Evolutionary conservation across 2,797 vertebrate genomes (phyloP).

Genomic region (Malurus leucopterus): DNA sequence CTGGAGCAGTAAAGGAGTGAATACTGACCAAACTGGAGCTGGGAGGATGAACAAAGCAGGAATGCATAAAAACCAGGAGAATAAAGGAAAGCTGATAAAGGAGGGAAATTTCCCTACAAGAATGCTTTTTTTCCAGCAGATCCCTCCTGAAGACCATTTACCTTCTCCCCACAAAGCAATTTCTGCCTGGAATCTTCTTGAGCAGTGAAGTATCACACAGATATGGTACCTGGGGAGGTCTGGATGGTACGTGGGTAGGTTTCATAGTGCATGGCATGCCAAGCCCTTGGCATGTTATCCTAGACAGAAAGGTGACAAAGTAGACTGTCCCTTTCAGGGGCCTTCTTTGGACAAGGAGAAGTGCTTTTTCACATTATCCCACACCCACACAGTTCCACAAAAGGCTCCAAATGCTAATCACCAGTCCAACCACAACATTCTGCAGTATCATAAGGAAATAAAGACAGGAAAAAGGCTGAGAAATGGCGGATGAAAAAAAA

Average conservation of each 20-base stretch:
- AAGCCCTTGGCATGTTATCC: neutral
- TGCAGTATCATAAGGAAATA: neutral
- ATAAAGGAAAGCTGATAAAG: slow-evolving; percentile 1
- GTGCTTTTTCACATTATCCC: neutral
- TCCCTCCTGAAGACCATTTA: neutral
- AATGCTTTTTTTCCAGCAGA: neutral
- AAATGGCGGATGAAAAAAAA: neutral
- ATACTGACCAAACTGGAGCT: neutral
- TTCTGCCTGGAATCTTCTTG: neutral
- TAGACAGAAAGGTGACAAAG: neutral
- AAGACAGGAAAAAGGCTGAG: neutral
- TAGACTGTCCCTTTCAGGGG: neutral
- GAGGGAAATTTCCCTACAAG: neutral
- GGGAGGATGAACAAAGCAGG: neutral
- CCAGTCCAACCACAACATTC: neutral
- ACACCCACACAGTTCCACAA: neutral
- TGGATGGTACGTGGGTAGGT: neutral
- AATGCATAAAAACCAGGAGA: neutral
- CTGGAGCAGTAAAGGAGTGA: neutral
- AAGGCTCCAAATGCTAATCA: neutral
- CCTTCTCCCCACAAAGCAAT: neutral
- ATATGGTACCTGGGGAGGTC: neutral
- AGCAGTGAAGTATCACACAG: neutral
- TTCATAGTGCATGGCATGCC: neutral
- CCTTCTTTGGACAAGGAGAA: neutral